Percentiles rank a stretch among this genome's conserved stretches.
Conservation (phyloP, 2,113 vertebrate genomes). For the Colaptes auratus region DNA sequence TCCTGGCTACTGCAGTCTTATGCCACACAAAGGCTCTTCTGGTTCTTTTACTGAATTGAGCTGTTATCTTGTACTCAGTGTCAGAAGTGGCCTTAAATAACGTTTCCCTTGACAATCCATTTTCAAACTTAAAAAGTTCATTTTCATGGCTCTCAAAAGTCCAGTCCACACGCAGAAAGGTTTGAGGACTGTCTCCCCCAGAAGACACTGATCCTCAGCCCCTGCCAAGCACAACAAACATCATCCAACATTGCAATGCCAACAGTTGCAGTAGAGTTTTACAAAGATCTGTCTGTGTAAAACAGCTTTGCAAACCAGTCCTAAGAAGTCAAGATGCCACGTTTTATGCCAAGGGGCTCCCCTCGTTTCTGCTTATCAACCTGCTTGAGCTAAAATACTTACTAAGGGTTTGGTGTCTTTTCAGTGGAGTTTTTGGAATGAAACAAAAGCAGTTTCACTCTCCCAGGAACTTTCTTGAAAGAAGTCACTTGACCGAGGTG, state of each 20-base stretch:
- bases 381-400: neutral
- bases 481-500: neutral
- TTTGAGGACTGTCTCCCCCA: neutral
- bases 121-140: constrained; percentile 32
- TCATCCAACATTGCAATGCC: constrained; percentile 1
- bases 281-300: neutral
- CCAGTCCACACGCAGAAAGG: neutral
- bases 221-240: neutral
- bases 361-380: neutral
- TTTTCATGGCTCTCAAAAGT: constrained; percentile 40
- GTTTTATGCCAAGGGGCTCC: neutral
- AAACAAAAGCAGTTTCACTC: neutral
- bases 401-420: neutral
- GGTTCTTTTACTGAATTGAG: neutral
- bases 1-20: neutral
- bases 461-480: neutral
- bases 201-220: neutral
- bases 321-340: neutral
- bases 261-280: neutral
- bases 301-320: neutral
- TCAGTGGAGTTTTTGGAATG: neutral
- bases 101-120: constrained; percentile 14
- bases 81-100: constrained; percentile 49
- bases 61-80: constrained; percentile 37
- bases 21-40: neutral